Evolutionary conservation across 1,140 invertebrate genomes (phyloP), one percentile per base, ranked within the genome.

Genomic region (Musca vetustissima): DNA sequence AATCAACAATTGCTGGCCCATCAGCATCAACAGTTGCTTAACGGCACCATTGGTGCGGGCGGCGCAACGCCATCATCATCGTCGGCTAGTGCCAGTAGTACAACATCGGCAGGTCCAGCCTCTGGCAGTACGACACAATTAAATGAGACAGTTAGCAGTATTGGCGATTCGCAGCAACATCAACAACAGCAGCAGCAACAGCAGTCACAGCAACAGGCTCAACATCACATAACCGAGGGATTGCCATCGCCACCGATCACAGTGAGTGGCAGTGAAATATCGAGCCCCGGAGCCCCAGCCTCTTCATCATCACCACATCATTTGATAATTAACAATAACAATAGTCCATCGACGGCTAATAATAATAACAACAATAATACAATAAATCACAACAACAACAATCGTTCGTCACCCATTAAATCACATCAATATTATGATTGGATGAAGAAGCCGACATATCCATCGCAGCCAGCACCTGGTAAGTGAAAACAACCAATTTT

Each of bases 401-500:
- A 81, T 69, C 75, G 75, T 28, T 83, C 87, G 76, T 91, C 92
- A n/a, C 85, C 88, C 8, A 88, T 89, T 2, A 87, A 88, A 15
- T 85, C 91, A 15, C 92, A 90, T 64, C 93, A 93, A 0, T 95
- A 89, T 78, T 95, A 89, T 79, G 93, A 94, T 72, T 96, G 93
- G 93, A 95, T 96, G 89, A 94, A 92, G 78, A 94, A 93, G 80
- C 89, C 91, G 0, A 89, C 90, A 11, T 94, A 94, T 79, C 91
- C 93, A 77, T 89, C 84, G 55, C 91, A 93, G 76, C 90, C 91
- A 0, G 92, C 91, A 83, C 91, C 92, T 83, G 92, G 93, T 94
- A 82, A 87, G 86, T 85, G 21, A 55, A 73, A 3, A 36, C 21
- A 21, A 32, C 36, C 19, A n/a, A n/a, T n/a, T 28, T 28, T 28